Evolutionary conservation across 2,113 vertebrate species (phyloP), one percentile per base, ranked within the genome.

Genomic region (Heterocephalus glaber): DNA sequence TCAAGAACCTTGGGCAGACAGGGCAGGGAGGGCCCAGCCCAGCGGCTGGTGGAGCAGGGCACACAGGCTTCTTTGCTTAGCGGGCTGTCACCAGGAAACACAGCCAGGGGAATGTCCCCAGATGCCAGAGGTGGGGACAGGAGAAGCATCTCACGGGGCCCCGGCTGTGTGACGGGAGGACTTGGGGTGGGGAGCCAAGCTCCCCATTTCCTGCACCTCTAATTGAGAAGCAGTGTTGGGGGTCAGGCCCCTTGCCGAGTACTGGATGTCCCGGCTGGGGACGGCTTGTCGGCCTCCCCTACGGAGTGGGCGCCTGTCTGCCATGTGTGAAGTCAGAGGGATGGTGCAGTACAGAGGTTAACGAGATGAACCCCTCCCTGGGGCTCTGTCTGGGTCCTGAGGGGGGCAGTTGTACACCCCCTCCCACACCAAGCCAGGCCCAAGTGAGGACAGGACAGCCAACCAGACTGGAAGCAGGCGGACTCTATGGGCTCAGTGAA

Each of bases 101-200:
- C 38, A 58, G 3, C 28, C 47, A 20, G 41, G n/a, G 68, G 20
- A 49, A 82, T 58, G 41, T 12, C 54, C 68, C 41, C 33, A 47
- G 24, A 84, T 61, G 80, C 52, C 54, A 58, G 11, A 8, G 49
- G 35, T 65, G 41, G 77, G 56, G 35, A 86, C 12, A n/a, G 5
- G 76, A 49, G 52, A n/a, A 52, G 7, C 6, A 1, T 2, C 47
- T 41, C 20, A 1, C n/a, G 0, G 2, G 20, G 66, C 63, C 3
- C 49, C 44, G n/a, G 2, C 3, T 17, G 66, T 14, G 7, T 1
- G 5, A 52, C 16, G 24, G 49, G 41, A 74, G n/a, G 35, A 30
- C 61, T 16, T 11, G 47, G 77, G 47, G 0, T 14, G 77, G 52
- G 52, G 28, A 24, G 86, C n/a, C 20, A 38, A 38, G 72, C 8